These are phyloP conservation scores for Poeciliopsis occidentalis DNA, from an alignment of 2,113 vertebrate species.

Conservation along the genomic window DNA sequence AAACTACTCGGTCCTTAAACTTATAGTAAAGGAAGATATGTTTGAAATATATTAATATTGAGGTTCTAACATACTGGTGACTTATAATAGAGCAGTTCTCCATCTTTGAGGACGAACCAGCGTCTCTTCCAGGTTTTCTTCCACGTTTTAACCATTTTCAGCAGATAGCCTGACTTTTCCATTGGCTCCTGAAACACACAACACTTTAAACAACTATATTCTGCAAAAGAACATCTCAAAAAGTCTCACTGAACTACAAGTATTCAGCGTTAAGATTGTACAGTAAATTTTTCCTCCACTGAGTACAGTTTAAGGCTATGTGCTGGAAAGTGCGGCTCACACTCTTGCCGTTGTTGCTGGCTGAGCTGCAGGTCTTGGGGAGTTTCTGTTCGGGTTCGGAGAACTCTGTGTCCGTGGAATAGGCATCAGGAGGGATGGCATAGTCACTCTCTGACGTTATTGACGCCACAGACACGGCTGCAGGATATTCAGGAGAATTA, in stretches of 20 bases:
- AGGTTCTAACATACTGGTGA: constrained; percentile 88
- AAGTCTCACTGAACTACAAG: neutral
- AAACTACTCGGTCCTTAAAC: neutral
- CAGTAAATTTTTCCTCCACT: neutral
- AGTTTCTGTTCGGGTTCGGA: constrained; percentile 95
- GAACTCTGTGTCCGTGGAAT: constrained; percentile 90
- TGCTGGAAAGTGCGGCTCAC: constrained; percentile 75
- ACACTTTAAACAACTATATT: neutral
- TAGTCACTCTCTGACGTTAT: constrained; percentile 97
- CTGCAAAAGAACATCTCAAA: neutral
- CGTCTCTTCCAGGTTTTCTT: constrained; percentile 96
- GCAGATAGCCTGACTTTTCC: constrained; percentile 97
- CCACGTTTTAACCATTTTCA: constrained; percentile 96
- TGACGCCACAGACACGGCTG: constrained; percentile 94
- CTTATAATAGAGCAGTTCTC: constrained; percentile 95
- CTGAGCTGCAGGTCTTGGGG: constrained; percentile 88
- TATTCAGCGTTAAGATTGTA: neutral
- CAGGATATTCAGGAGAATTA: neutral
- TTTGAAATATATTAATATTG: neutral
- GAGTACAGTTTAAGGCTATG: neutral
- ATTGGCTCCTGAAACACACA: constrained; percentile 84
- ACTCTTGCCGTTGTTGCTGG: constrained; percentile 88
- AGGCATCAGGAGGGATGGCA: constrained; percentile 97
- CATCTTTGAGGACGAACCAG: constrained; percentile 98
- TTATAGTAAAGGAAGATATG: neutral